phyloP scores from a whole-genome alignment of 2,888 invertebrate genomes.

The Microplitis deprimator region DNA sequence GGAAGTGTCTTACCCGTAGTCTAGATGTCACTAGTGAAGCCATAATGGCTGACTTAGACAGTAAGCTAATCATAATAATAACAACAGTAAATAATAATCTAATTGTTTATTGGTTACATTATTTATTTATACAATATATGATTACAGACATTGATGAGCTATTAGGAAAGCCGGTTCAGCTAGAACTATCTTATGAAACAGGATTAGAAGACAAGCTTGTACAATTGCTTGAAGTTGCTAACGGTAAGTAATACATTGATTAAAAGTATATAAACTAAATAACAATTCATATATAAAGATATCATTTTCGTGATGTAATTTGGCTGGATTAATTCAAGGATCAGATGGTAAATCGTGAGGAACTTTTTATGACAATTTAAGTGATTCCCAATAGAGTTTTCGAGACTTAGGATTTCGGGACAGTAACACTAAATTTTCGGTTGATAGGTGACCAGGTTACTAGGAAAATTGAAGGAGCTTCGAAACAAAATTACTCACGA shows the following conservation, averaged over 20 bases:
- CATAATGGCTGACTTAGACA: slow-evolving; percentile 77
- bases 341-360: no score
- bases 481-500: no score
- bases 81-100: slow-evolving; percentile 4
- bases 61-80: slow-evolving; percentile 69
- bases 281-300: no score
- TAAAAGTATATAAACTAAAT: no score
- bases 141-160: slow-evolving; percentile 80
- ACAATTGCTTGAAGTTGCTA: slow-evolving; percentile 79
- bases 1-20: slow-evolving; percentile 74
- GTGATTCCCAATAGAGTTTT: no score
- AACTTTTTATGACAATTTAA: no score
- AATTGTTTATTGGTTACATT: not conserved
- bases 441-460: no score
- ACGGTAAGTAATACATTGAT: slow-evolving; percentile 73
- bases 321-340: no score
- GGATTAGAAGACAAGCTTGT: slow-evolving; percentile 84
- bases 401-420: no score
- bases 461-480: no score
- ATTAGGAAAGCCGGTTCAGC: slow-evolving; percentile 84
- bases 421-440: no score
- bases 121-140: slow-evolving; percentile 32
- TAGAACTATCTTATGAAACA: slow-evolving; percentile 81
- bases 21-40: slow-evolving; percentile 77
- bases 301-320: no score